Base-by-base conservation (phyloP, 1,140 invertebrate genomes). In the Lepeophtheirus salmonis region DNA sequence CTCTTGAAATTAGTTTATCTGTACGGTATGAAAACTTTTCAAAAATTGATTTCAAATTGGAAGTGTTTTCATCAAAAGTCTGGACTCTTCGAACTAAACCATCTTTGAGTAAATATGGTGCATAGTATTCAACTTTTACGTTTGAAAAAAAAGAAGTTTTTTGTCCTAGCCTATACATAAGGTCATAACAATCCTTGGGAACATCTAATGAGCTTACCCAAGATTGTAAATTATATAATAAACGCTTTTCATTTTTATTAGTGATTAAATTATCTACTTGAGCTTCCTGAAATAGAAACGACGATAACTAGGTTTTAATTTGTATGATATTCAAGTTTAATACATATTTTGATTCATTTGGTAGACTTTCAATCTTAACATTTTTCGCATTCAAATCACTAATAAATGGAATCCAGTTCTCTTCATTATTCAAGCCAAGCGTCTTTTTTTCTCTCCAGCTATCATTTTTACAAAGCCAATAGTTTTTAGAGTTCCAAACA, bases 1-100 rank as follows among this genome's bases (percentile, higher is more conserved):
- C 55, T n/a, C 55, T 24, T 17, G 26, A 20, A 3, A 41, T 16
- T 25, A 57, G 16, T 18, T 57, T 50, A 24, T 57, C 55, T 14
- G 26, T 25, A n/a, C 55, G 22, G 26, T n/a, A 57, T 14, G 20
- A 25, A 21, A 57, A 57, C 25, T 57, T 57, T n/a, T 57, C 55
- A 48, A 10, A 26, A 17, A 30, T 41, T 2, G 21, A 25, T 14
- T 24, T 57, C 30, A 57, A 25, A 26, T 41, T 21, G 16, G 50
- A 22, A 52, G 50, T 6, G 10, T 57, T 23, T 3, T 24, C 23
- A 48, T 57, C 55, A 18, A 57, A 57, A 16, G 13, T 21, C 10
- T 25, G 22, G 21, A 57, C 26, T 24, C 55, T 24, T 41, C 25
- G 55, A 30, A 41, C 26, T 1, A 57, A n/a, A 2, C 55, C 55